Base-by-base conservation (phyloP, 2,797 vertebrate genomes). In the Gymnothorax reevesii region DNA sequence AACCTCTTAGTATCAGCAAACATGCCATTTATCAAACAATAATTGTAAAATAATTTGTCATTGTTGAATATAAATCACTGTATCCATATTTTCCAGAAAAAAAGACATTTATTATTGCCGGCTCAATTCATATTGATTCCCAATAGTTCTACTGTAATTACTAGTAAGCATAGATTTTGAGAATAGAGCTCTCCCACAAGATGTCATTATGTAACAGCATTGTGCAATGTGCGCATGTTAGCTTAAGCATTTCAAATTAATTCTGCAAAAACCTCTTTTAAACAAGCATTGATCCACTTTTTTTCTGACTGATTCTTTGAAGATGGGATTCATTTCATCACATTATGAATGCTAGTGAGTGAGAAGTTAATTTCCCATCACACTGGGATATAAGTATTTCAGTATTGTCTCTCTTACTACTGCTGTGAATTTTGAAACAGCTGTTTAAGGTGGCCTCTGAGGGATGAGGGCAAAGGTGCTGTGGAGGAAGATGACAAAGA, bases 321-420 rank as follows among this genome's bases (percentile, higher is more conserved):
- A 71, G 27, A 49, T 75, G 27, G 75, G 54, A 52, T 54, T 17
- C 3, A 22, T 54, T 79, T 79, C 75, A 92, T 90, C 91, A 90
- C 92, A 92, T 92, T 92, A 87, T 82, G 88, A 90, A 88, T 49
- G n/a, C 77, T 88, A 86, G 49, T 85, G 75, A 79, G 75, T 79
- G 75, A 77, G 17, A 13, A 52, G 89, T 93, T 92, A 90, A 91
- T 92, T 94, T 93, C 86, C 88, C 88, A 85, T 89, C 87, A 92
- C 94, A 93, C 89, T 87, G 87, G 91, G 92, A 91, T 90, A 93
- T 92, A 92, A 89, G 94, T 92, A 92, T 94, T 92, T 91, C 89
- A 25, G 77, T 62, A 13, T 10, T 1, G 25, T 17, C 13, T 82
- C 12, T 52, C 75, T 80, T 17, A 75, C 49, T 20, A 22, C n/a